Evolutionary conservation across 2,113 vertebrate species (phyloP), one percentile per base, ranked within the genome.

Genomic region (Ellobius talpinus): DNA sequence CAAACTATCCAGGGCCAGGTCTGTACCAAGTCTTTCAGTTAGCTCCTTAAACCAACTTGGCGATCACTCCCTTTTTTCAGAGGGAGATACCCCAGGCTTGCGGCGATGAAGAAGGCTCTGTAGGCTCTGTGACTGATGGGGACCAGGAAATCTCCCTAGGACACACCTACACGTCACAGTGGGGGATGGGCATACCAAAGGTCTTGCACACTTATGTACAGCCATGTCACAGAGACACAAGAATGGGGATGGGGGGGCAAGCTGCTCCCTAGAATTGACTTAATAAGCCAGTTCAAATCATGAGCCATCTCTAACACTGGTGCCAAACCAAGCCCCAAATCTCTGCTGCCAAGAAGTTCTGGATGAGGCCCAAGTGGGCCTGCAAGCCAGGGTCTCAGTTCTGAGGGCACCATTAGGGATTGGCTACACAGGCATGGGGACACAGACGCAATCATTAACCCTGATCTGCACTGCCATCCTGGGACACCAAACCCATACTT

Each of bases 401-500:
- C 11, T 19, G 45, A 16, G 45, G 26, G 42, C 63, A 17, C 2
- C 89, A 13, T 10, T 1, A 1, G 36, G 24, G 47, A 47, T 12
- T 4, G 3, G 0, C 39, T 81, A 50, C 24, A 19, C 55, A 24
- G 85, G 45, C 4, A 52, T 11, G 23, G n/a, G 36, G 42, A 76
- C 3, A 16, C 23, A 58, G 39, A 17, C 1, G 5, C 26, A 47
- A 45, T 26, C 78, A 31, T 13, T 14, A n/a, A 42, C 2, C 45
- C 26, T 31, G 10, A 5, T 0, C 33, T 1, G 8, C 1, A 0
- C 86, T 13, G 58, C 8, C 45, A 0, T 7, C 63, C 11, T 6
- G 19, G 17, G 70, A 26, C 58, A 21, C 23, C 0, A 12, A 66
- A 14, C 68, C 36, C 6, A 5, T 2, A 10, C 58, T 16, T 45